Evolutionary conservation across 2,797 vertebrate species (phyloP).

Genomic region (Oreonectes daqikongensis): DNA sequence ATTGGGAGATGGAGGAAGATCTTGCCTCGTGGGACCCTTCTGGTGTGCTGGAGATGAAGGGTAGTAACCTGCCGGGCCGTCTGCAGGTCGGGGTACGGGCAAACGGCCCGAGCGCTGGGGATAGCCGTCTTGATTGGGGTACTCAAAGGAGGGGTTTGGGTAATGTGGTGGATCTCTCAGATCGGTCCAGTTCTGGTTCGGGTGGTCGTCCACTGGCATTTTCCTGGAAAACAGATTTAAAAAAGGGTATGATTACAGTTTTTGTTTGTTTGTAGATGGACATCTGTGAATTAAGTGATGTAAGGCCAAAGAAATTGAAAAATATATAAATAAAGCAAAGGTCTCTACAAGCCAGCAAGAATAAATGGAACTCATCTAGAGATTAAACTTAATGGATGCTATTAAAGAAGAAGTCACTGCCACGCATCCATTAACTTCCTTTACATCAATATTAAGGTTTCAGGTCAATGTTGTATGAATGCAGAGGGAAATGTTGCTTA

Average conservation of each 20-base stretch:
- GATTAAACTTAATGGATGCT: constrained; percentile 28
- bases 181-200: constrained; percentile 22
- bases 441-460: background rate
- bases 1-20: constrained; percentile 79
- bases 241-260: background rate
- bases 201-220: constrained; percentile 33
- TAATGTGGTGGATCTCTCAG: constrained; percentile 26
- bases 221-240: constrained; percentile 33
- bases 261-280: background rate
- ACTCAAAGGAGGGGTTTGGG: constrained; percentile 11
- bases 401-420: background rate
- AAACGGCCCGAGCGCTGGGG: background rate
- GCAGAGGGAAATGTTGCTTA: background rate
- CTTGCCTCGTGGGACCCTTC: constrained; percentile 80
- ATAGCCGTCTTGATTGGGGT: background rate
- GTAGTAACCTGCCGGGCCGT: constrained; percentile 69
- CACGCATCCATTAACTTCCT: background rate
- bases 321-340: background rate
- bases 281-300: constrained; percentile 9
- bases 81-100: constrained; percentile 61
- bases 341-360: constrained; percentile 6
- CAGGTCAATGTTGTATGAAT: background rate
- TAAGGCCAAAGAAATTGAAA: background rate
- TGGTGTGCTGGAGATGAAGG: constrained; percentile 63
- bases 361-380: constrained; percentile 10